Evolutionary conservation across 1,140 invertebrate species (phyloP).

Genomic region (Maconellicoccus hirsutus): DNA sequence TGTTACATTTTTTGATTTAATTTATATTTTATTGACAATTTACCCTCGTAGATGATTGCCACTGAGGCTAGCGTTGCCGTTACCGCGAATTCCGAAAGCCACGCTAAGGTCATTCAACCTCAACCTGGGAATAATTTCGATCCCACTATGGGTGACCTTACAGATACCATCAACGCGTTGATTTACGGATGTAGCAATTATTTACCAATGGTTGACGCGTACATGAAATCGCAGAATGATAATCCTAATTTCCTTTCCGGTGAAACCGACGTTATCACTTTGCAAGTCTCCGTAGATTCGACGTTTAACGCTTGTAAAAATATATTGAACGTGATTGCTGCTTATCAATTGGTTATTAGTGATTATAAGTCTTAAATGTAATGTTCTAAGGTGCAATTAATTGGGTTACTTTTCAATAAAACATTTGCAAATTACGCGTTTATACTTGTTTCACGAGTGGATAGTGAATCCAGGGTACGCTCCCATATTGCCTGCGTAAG

Average conservation of each 20-base stretch:
- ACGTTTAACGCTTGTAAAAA: background rate
- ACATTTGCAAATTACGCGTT: no score
- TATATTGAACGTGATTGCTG: constrained; percentile 7
- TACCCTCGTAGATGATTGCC: no score
- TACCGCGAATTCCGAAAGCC: no score
- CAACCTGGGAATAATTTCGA: background rate
- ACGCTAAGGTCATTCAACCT: no score
- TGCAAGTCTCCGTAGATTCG: background rate
- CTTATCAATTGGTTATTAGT: background rate
- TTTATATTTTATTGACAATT: no score
- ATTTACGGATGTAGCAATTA: background rate
- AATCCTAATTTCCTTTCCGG: background rate
- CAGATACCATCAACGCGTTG: background rate
- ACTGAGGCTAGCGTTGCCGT: no score
- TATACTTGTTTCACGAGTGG: no score
- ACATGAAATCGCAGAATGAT: background rate
- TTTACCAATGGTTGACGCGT: background rate
- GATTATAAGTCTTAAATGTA: background rate
- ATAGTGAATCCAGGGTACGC: no score
- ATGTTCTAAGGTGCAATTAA: background rate
- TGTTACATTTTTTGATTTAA: no score
- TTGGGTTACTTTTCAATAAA: no score
- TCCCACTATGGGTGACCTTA: background rate
- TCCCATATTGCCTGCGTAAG: no score
- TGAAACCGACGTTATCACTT: background rate